phyloP scores from a whole-genome alignment of 2,797 vertebrate species.

The Astyanax mexicanus region DNA sequence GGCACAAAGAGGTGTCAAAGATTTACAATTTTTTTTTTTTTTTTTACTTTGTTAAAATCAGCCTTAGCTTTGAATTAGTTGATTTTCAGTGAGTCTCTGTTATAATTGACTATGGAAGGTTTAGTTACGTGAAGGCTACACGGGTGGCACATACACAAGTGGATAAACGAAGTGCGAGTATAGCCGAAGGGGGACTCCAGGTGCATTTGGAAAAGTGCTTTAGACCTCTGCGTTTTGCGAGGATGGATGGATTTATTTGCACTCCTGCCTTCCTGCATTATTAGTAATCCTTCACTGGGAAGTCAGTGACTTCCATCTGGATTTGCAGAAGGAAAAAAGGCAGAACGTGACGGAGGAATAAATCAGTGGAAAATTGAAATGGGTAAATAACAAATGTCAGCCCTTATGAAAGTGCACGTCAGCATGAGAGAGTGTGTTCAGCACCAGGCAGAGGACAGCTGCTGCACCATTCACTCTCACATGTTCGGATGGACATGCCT shows the following conservation, averaged over 20 bases:
- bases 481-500: slow-evolving; percentile 50
- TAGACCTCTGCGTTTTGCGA: slow-evolving; percentile 23
- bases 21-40: no score
- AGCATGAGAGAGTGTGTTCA: slow-evolving; percentile 61
- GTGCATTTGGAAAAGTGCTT: slow-evolving; percentile 27
- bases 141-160: background rate
- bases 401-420: slow-evolving; percentile 63
- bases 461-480: slow-evolving; percentile 39
- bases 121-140: background rate
- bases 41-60: background rate
- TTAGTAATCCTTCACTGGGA: slow-evolving; percentile 59
- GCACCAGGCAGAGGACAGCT: slow-evolving; percentile 50
- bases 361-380: slow-evolving; percentile 58
- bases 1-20: no score
- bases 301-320: slow-evolving; percentile 55
- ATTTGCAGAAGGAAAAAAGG: slow-evolving; percentile 24
- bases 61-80: background rate
- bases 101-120: background rate
- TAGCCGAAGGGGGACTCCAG: slow-evolving; percentile 3
- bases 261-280: slow-evolving; percentile 34
- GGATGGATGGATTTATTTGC: slow-evolving; percentile 47
- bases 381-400: slow-evolving; percentile 55
- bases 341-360: slow-evolving; percentile 46
- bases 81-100: slow-evolving; percentile 8
- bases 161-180: background rate